Conservation (phyloP, 2,113 vertebrate genomes). For the Thunnus thynnus region DNA sequence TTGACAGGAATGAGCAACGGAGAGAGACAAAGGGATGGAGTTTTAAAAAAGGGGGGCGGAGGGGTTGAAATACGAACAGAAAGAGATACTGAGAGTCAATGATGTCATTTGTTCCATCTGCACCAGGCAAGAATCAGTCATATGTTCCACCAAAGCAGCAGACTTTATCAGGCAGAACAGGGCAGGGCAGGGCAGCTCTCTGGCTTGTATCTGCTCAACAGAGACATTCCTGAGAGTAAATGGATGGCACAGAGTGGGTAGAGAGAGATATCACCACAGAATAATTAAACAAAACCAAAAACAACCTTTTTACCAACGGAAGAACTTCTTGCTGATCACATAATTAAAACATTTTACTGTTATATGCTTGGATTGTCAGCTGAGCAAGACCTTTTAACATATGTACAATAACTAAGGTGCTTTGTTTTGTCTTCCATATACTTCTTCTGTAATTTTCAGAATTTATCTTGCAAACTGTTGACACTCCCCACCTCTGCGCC, state of each 20-base stretch:
- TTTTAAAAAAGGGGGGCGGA: not conserved
- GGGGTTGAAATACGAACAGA: slow-evolving; percentile 52
- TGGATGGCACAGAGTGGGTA: slow-evolving; percentile 41
- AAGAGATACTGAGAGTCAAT: slow-evolving; percentile 72
- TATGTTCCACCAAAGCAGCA: slow-evolving; percentile 72
- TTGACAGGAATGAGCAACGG: slow-evolving; percentile 18
- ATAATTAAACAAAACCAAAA: slow-evolving; percentile 29
- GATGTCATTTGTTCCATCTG: slow-evolving; percentile 84
- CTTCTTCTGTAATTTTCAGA: not conserved
- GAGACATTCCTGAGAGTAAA: slow-evolving; percentile 72
- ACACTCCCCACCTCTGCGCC: not conserved
- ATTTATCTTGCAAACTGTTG: not conserved
- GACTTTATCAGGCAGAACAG: slow-evolving; percentile 78
- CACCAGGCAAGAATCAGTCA: slow-evolving; percentile 73
- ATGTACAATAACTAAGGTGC: not conserved
- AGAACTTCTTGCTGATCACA: not conserved
- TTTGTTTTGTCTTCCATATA: not conserved
- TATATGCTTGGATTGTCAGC: not conserved
- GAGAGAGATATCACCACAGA: slow-evolving; percentile 39
- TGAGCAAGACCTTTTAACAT: not conserved
- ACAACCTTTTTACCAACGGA: slow-evolving; percentile 9
- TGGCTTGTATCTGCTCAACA: slow-evolving; percentile 68
- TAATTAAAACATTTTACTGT: not conserved
- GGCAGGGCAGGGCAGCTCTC: slow-evolving; percentile 61
- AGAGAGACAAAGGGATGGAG: slow-evolving; percentile 35